Evolutionary conservation across 1,140 invertebrate genomes (phyloP).

Genomic region (Meloidogyne chitwoodi): DNA sequence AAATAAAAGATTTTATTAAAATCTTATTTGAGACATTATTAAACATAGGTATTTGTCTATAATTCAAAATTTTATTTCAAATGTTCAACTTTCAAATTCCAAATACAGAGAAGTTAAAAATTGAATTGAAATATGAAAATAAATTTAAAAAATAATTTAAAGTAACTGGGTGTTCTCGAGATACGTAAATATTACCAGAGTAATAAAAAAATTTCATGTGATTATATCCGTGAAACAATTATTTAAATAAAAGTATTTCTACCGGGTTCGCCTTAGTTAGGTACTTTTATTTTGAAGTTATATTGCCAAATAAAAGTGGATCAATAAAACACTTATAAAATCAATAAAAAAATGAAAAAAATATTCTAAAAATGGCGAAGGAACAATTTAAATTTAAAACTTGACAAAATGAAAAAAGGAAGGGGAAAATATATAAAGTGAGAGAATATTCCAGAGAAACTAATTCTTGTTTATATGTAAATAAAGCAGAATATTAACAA

Average conservation of each 20-base stretch:
- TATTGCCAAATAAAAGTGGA: not conserved
- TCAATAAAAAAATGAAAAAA: not conserved
- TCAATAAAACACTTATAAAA: not conserved
- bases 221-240: too few species aligned
- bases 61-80: too few species aligned
- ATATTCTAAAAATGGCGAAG: not conserved
- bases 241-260: too few species aligned
- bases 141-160: not conserved
- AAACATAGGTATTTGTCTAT: too few species aligned
- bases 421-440: not conserved
- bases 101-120: not conserved
- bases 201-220: not conserved
- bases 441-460: not conserved
- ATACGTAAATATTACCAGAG: not conserved
- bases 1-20: too few species aligned
- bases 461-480: not conserved
- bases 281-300: not conserved
- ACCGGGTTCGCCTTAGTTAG: not conserved
- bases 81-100: not conserved
- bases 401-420: not conserved
- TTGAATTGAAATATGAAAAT: not conserved
- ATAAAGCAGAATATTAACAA: too few species aligned
- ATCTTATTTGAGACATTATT: too few species aligned
- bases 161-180: not conserved
- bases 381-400: not conserved